These are phyloP conservation scores for Aleiodes alternator DNA, from an alignment of 2,888 invertebrate genomes.

Conservation along the genomic window DNA sequence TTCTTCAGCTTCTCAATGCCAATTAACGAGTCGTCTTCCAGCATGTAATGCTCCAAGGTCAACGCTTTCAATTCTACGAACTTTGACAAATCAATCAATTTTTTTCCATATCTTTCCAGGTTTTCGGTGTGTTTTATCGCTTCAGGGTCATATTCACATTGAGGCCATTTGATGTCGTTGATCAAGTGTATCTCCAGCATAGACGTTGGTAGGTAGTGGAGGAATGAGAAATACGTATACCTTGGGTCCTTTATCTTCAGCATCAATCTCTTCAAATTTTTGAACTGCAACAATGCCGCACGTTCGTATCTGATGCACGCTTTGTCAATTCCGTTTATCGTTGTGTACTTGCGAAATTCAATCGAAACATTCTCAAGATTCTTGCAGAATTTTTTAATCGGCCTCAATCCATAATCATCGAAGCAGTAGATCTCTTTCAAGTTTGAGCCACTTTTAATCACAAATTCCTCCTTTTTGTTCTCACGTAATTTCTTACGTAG, in stretches of 20 bases:
- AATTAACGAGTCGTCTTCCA: constrained; percentile 3
- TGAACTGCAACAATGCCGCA: constrained; percentile 2
- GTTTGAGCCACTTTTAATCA: constrained; percentile 9
- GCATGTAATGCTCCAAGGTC: neutral
- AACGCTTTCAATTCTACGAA: neutral
- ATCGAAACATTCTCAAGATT: constrained; percentile 12
- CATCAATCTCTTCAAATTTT: neutral
- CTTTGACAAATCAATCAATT: neutral
- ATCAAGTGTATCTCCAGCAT: constrained; percentile 19
- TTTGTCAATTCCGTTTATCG: constrained; percentile 1
- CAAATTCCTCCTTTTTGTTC: neutral
- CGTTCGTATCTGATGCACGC: neutral
- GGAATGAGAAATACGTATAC: constrained; percentile 16
- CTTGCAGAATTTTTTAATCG: neutral
- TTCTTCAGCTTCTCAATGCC: constrained; percentile 3
- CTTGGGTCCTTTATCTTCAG: constrained; percentile 4
- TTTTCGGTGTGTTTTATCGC: neutral
- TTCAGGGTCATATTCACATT: neutral
- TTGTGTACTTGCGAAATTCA: constrained; percentile 13
- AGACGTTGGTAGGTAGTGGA: neutral
- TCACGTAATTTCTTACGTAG: neutral
- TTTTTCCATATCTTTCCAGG: neutral
- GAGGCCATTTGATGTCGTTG: neutral
- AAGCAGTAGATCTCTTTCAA: constrained; percentile 21
- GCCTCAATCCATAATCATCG: constrained; percentile 13